Conservation (phyloP, 2,888 invertebrate species). For the Artemia sinica region DNA sequence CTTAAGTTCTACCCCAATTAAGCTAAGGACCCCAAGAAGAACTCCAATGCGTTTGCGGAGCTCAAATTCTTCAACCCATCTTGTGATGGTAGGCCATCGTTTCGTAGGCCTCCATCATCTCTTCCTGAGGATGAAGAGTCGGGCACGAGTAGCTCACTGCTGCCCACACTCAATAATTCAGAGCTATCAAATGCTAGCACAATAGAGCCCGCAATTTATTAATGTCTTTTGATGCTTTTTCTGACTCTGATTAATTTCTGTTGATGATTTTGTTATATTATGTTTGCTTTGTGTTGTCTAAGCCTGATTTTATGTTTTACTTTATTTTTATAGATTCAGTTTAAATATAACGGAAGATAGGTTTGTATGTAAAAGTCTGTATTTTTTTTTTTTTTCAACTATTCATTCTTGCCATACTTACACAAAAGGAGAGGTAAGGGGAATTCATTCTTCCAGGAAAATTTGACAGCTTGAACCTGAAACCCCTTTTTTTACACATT, state of each 20-base stretch:
- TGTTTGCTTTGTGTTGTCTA: too few species aligned
- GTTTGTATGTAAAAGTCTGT: too few species aligned
- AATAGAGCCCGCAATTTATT: slow-evolving; percentile 6
- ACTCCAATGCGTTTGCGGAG: slow-evolving; percentile 3
- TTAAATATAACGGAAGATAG: too few species aligned
- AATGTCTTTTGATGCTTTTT: slow-evolving; percentile 9
- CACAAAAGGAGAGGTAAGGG: too few species aligned
- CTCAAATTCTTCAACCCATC: slow-evolving; percentile 2
- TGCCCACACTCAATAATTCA: not conserved
- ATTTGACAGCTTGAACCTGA: too few species aligned
- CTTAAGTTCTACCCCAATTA: slow-evolving; percentile 2
- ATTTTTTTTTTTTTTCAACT: too few species aligned
- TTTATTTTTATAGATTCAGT: too few species aligned
- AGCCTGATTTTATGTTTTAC: too few species aligned
- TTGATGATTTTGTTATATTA: too few species aligned
- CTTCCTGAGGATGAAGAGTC: not conserved
- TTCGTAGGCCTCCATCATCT: not conserved
- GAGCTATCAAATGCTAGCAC: not conserved
- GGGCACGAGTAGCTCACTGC: not conserved
- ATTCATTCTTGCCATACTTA: too few species aligned
- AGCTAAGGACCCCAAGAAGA: slow-evolving; percentile 4
- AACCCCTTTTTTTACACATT: too few species aligned
- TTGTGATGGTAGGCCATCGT: not conserved
- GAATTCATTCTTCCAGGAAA: too few species aligned
- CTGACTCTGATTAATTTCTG: not conserved